Conservation (phyloP, 2,888 invertebrate species). For the Aspidiotus destructor region DNA sequence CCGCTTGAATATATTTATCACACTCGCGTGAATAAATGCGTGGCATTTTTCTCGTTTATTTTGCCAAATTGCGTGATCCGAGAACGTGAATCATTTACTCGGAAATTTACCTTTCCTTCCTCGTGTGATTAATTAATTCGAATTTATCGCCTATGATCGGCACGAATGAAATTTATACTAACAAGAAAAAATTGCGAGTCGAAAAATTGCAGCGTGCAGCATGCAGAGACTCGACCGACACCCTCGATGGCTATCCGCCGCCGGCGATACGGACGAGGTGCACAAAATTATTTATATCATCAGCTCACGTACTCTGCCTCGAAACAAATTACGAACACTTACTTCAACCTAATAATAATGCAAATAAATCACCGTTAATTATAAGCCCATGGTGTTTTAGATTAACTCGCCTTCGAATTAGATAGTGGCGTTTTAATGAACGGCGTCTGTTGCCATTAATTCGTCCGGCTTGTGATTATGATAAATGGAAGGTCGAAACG, state of each 20-base stretch:
- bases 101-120: no score
- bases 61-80: no score
- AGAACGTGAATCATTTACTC: no score
- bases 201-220: no score
- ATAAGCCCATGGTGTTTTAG: conserved; percentile 27
- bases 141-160: no score
- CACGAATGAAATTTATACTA: no score
- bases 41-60: no score
- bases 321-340: conserved; percentile 30
- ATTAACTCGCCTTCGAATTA: conserved; percentile 30
- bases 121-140: no score
- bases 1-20: no score
- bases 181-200: no score
- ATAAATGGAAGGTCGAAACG: conserved; percentile 30
- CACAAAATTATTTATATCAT: conserved; percentile 25
- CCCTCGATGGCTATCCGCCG: background rate
- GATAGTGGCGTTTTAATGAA: conserved; percentile 32
- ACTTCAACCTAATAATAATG: conserved; percentile 29
- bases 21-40: no score
- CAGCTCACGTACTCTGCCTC: conserved; percentile 25
- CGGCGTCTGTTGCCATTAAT: conserved; percentile 29
- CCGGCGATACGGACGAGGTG: conserved; percentile 13
- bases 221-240: no score
- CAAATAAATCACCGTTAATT: conserved; percentile 32
- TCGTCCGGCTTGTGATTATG: conserved; percentile 28